Evolutionary conservation across 2,888 invertebrate species (phyloP).

Genomic region (Oscheius myriophilus): DNA sequence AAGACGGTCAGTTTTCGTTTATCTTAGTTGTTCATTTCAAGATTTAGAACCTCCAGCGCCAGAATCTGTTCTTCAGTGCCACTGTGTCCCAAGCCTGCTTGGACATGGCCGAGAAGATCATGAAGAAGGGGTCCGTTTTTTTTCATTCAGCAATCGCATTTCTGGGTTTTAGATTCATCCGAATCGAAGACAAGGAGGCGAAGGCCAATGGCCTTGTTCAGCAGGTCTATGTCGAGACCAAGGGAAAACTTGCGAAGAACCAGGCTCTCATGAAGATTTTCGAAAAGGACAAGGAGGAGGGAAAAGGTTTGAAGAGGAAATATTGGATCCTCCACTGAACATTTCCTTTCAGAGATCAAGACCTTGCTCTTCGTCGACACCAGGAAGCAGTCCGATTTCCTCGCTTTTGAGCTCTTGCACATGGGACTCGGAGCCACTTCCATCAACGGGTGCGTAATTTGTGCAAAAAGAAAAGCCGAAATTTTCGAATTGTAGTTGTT

Average conservation of each 20-base stretch:
- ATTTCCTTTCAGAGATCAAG: conserved; percentile 26
- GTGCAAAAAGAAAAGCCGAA: not conserved
- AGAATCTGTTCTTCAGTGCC: conserved; percentile 59
- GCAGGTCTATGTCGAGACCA: conserved; percentile 26
- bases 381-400: conserved; percentile 42
- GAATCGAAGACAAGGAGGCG: not conserved
- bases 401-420: conserved; percentile 37
- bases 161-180: not conserved
- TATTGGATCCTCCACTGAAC: too few relatives aligned
- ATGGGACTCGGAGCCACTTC: conserved; percentile 34
- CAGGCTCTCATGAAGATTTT: conserved; percentile 25
- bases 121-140: conserved; percentile 31
- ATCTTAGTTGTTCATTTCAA: not conserved
- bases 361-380: conserved; percentile 62
- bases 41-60: conserved; percentile 50
- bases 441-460: conserved; percentile 45
- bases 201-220: conserved; percentile 30
- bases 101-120: conserved; percentile 28
- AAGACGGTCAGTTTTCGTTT: not conserved
- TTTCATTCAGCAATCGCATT: not conserved
- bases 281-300: not conserved
- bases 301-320: not conserved
- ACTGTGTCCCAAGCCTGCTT: conserved; percentile 44
- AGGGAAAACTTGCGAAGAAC: conserved; percentile 29
- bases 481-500: too few relatives aligned